These are phyloP conservation scores for Platyrinchus mystaceus DNA, from an alignment of 2,797 vertebrate genomes.

Conservation along the genomic window DNA sequence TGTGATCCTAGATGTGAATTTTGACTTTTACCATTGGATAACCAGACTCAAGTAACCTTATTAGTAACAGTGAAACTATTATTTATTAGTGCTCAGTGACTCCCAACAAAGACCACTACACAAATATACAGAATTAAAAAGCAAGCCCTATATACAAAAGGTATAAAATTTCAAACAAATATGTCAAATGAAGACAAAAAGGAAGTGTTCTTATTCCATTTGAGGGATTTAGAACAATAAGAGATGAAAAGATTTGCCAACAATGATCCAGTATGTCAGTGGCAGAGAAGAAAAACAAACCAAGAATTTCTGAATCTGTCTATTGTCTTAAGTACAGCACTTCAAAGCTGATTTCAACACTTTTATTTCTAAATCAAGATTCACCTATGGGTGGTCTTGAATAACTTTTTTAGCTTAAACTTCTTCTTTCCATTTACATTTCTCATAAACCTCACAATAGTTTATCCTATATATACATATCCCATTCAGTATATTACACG, in stretches of 20 bases:
- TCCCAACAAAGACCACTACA: not conserved
- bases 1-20: slow-evolving; percentile 12
- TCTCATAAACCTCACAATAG: not conserved
- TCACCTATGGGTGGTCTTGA: not conserved
- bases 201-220: not conserved
- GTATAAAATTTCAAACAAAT: not conserved
- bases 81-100: not conserved
- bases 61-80: not conserved
- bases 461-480: not conserved
- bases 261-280: not conserved
- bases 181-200: not conserved
- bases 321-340: not conserved
- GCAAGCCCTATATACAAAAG: not conserved
- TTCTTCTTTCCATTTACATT: not conserved
- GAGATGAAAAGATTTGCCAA: not conserved
- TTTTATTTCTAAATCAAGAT: not conserved
- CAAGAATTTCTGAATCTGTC: not conserved
- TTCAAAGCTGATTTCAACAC: not conserved
- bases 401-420: not conserved
- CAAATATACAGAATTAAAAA: not conserved
- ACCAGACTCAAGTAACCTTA: not conserved
- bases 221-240: not conserved
- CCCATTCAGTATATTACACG: not conserved
- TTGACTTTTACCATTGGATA: not conserved
- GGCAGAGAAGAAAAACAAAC: not conserved